Conservation (phyloP, 2,888 invertebrate species). For the Sympetrum striolatum region DNA sequence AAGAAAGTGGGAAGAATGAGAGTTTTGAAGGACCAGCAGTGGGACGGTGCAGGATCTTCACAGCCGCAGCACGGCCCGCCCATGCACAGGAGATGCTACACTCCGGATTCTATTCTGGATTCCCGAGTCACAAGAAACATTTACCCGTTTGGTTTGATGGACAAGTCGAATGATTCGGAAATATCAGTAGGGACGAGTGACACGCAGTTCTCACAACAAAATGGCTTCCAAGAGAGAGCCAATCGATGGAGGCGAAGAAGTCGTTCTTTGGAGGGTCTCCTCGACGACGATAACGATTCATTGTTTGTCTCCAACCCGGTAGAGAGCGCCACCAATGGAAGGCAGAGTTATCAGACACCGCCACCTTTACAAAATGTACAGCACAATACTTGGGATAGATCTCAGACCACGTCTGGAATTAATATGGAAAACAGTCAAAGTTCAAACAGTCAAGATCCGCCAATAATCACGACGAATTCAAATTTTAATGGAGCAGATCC, state of each 20-base stretch:
- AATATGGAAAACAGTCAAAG: neutral
- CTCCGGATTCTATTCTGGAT: conserved; percentile 59
- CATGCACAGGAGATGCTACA: conserved; percentile 55
- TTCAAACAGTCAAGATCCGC: neutral
- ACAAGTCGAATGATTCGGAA: conserved; percentile 53
- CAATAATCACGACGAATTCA: neutral
- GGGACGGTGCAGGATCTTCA: neutral
- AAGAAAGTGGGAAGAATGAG: conserved; percentile 56
- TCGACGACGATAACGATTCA: conserved; percentile 60
- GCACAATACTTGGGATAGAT: conserved; percentile 1
- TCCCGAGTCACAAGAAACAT: conserved; percentile 54
- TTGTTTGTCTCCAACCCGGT: conserved; percentile 46
- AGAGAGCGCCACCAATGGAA: conserved; percentile 46
- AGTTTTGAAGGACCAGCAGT: conserved; percentile 9
- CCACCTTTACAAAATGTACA: neutral
- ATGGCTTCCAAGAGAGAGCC: conserved; percentile 30
- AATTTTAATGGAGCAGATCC: conserved; percentile 71
- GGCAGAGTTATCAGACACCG: conserved; percentile 22
- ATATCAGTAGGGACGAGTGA: neutral
- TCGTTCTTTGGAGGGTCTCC: conserved; percentile 66
- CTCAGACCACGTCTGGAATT: neutral
- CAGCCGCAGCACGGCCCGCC: conserved; percentile 59
- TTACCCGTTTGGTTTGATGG: conserved; percentile 58
- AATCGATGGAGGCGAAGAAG: conserved; percentile 60
- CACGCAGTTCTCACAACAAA: conserved; percentile 1